These are phyloP conservation scores for Neuroterus valhalla DNA, from an alignment of 1,140 invertebrate genomes.

Conservation along the genomic window DNA sequence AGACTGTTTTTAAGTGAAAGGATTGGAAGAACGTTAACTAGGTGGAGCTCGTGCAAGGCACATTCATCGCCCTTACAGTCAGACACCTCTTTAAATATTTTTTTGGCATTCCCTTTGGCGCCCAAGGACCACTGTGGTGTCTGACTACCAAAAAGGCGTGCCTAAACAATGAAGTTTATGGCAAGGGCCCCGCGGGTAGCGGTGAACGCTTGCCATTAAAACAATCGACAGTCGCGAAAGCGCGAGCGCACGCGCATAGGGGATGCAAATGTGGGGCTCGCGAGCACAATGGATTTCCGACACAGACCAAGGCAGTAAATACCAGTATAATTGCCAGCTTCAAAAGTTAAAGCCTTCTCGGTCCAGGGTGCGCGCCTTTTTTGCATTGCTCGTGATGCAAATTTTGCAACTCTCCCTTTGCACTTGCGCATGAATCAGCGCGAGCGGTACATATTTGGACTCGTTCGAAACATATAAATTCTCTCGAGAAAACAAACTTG, in stretches of 20 bases:
- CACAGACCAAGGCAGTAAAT: constrained; percentile 68
- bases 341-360: constrained; percentile 36
- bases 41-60: too few species aligned
- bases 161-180: constrained; percentile 72
- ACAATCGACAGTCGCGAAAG: constrained; percentile 65
- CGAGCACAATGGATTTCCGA: constrained; percentile 66
- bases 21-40: too few species aligned
- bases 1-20: too few species aligned
- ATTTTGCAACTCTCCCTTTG: constrained; percentile 47
- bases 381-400: constrained; percentile 46
- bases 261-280: constrained; percentile 63
- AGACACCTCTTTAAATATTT: constrained; percentile 52
- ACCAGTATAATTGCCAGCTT: constrained; percentile 68
- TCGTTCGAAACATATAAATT: background rate
- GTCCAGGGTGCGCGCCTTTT: constrained; percentile 45
- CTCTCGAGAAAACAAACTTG: background rate
- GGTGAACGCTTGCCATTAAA: constrained; percentile 59
- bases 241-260: constrained; percentile 42
- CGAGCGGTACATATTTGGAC: too few species aligned
- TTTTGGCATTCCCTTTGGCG: constrained; percentile 48
- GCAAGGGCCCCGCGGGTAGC: constrained; percentile 55
- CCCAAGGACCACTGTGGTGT: constrained; percentile 37
- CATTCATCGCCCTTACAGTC: background rate
- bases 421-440: constrained; percentile 43
- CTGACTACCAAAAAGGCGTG: constrained; percentile 65